These are phyloP conservation scores for Sebastes hubbsi DNA, from an alignment of 2,797 vertebrate species.

Conservation along the genomic window DNA sequence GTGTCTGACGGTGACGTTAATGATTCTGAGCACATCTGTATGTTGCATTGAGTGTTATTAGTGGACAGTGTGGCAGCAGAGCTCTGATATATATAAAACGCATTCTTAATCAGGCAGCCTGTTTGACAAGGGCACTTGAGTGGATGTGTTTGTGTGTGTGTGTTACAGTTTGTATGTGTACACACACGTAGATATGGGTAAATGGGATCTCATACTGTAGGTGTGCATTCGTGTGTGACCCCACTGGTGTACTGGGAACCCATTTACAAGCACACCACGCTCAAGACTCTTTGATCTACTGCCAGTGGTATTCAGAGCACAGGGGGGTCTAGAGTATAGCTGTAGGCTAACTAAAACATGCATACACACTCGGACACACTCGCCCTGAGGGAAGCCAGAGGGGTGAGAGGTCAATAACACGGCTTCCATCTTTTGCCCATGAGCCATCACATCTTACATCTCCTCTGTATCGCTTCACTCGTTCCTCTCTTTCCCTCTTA, in stretches of 20 bases:
- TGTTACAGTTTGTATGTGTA: neutral
- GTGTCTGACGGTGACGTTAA: conserved; percentile 60
- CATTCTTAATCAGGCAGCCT: conserved; percentile 43
- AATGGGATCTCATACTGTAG: conserved; percentile 26
- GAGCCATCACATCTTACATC: conserved; percentile 49
- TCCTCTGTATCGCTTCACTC: conserved; percentile 34
- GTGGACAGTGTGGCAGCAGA: conserved; percentile 27
- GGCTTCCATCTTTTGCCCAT: conserved; percentile 65
- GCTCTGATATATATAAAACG: conserved; percentile 33
- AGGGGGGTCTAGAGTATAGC: conserved; percentile 65
- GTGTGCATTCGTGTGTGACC: conserved; percentile 43
- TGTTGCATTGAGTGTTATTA: conserved; percentile 27
- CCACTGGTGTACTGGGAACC: conserved; percentile 38
- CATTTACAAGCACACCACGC: conserved; percentile 69
- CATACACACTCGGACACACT: conserved; percentile 44
- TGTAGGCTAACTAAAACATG: conserved; percentile 66
- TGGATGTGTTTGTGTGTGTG: conserved; percentile 9
- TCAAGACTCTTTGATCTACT: conserved; percentile 71
- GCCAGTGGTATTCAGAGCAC: conserved; percentile 71
- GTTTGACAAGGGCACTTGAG: conserved; percentile 34
- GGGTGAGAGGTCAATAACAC: conserved; percentile 71
- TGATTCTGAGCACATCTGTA: conserved; percentile 53
- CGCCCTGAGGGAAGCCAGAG: conserved; percentile 63
- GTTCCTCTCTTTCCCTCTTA: conserved; percentile 52
- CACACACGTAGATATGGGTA: conserved; percentile 5